Conservation (phyloP, 2,888 invertebrate genomes). For the Apodemia zela region DNA sequence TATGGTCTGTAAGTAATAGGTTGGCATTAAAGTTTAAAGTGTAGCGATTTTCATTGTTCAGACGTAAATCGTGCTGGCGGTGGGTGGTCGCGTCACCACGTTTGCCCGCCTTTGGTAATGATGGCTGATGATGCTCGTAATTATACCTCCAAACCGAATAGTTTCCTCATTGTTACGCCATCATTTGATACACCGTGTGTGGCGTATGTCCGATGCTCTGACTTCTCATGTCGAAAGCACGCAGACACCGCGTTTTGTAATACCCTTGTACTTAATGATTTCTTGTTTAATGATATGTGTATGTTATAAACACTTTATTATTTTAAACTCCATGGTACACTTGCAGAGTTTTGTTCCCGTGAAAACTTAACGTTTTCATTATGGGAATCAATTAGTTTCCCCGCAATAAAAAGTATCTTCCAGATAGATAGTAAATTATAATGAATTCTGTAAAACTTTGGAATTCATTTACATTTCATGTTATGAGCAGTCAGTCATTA, state of each 20-base stretch:
- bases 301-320: not conserved
- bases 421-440: too few relatives aligned
- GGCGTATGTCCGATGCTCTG: slow-evolving; percentile 42
- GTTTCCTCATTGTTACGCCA: slow-evolving; percentile 59
- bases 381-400: too few relatives aligned
- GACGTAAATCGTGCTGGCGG: slow-evolving; percentile 25
- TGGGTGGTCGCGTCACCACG: slow-evolving; percentile 55
- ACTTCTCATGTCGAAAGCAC: slow-evolving; percentile 26
- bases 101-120: slow-evolving; percentile 47
- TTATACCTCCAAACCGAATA: slow-evolving; percentile 59
- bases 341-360: too few relatives aligned
- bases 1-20: not conserved
- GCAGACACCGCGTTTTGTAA: slow-evolving; percentile 20
- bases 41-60: slow-evolving; percentile 15
- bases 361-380: too few relatives aligned
- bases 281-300: not conserved
- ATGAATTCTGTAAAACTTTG: too few relatives aligned
- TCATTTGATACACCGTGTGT: slow-evolving; percentile 59
- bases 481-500: too few relatives aligned
- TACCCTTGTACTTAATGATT: slow-evolving; percentile 5
- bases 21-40: slow-evolving; percentile 15
- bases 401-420: too few relatives aligned
- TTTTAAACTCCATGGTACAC: not conserved
- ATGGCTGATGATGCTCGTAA: slow-evolving; percentile 62
- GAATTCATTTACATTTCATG: too few relatives aligned